Base-by-base conservation (phyloP, 2,888 invertebrate species). In the Folsomia manolachei region DNA sequence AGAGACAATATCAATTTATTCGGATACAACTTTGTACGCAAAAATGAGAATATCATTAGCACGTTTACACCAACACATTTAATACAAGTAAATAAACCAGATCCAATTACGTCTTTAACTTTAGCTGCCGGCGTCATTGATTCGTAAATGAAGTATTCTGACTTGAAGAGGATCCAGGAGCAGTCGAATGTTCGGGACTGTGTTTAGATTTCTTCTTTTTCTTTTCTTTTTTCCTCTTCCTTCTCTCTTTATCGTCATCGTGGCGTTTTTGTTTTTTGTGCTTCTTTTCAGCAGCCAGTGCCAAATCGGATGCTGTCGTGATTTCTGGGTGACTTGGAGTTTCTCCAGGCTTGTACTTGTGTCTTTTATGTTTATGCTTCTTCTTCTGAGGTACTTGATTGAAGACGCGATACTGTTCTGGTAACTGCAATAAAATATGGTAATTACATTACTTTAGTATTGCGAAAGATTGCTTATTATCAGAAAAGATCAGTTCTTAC, bases 341-440 rank as follows among this genome's bases (percentile, higher is more conserved):
- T 72, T 91, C 91, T 19, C 93, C 93, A 81, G 93, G 93, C 86
- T 94, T 94, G 83, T 94, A 93, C 85, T 94, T 95, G 83, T 94
- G 94, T 87, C 95, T 95, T 84, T 96, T 95, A 84, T 95, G 95
- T 83, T 94, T 95, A 85, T 95, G 95, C 83, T 95, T 95, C 85
- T 94, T 93, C 84, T 94, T 93, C 82, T 93, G 92, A 77, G 95
- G 94, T 78, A 93, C 90, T 82, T 94, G 93, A 86, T 92, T 95
- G 82, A 95, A 90, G 84, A 94, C 92, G 80, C 96, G 89, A 85
- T 95, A 96, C 84, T 97, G 96, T 84, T 97, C 97, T 21, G 97
- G 97, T 80, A 97, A 86, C 88, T 92, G 82, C 21, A 27, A 72
- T 26, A 63, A 27, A 66, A 64, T 24, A 68, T 24, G 39, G 27